phyloP scores from a whole-genome alignment of 2,113 vertebrate genomes.

The Calyptommatus sinebrachiatus region DNA sequence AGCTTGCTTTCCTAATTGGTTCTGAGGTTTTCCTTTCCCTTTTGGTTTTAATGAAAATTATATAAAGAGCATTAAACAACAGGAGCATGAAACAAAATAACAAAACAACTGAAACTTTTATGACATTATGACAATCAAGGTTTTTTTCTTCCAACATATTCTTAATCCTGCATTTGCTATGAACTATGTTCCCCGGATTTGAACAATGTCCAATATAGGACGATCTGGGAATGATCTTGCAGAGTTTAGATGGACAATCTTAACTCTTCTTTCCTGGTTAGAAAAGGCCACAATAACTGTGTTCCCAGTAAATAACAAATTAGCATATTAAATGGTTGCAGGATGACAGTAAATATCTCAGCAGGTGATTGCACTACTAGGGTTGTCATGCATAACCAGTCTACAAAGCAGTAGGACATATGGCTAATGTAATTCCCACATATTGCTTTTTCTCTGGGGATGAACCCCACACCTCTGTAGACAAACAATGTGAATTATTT shows the following conservation, averaged over 20 bases:
- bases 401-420: slow-evolving; percentile 25
- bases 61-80: no score
- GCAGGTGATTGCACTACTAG: slow-evolving; percentile 27
- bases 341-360: slow-evolving; percentile 36
- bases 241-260: not conserved
- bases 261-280: slow-evolving; percentile 4
- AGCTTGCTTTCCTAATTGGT: no score
- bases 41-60: no score
- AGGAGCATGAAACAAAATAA: no score
- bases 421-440: slow-evolving; percentile 29
- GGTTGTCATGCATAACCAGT: slow-evolving; percentile 17
- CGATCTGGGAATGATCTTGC: not conserved
- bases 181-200: not conserved
- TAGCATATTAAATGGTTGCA: slow-evolving; percentile 34
- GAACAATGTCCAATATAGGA: not conserved
- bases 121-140: no score
- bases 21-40: no score
- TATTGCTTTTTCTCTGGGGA: slow-evolving; percentile 27
- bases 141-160: no score
- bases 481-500: slow-evolving; percentile 24
- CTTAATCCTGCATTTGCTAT: not conserved
- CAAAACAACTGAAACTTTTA: no score
- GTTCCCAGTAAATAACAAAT: slow-evolving; percentile 31
- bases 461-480: slow-evolving; percentile 34
- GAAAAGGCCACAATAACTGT: slow-evolving; percentile 15